Conservation (phyloP, 2,888 invertebrate species). For the Tetranychus truncatus region DNA sequence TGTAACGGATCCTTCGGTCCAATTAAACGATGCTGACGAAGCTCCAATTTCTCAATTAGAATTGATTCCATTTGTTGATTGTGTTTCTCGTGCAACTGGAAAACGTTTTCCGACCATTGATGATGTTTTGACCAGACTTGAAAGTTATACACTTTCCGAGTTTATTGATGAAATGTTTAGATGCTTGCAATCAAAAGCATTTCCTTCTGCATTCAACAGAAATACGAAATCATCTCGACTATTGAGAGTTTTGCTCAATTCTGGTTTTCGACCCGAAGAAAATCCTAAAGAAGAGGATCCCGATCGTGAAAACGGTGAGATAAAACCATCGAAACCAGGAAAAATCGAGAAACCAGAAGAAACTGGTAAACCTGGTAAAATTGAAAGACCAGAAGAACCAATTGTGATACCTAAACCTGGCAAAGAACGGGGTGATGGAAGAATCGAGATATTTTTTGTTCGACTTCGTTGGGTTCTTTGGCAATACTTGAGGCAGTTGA, state of each 20-base stretch:
- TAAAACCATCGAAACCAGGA: not conserved
- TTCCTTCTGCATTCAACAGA: not conserved
- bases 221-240: not conserved
- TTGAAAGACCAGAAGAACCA: not conserved
- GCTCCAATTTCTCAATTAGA: not conserved
- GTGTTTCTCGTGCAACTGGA: not conserved
- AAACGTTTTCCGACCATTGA: not conserved
- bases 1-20: not conserved
- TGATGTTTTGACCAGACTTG: not conserved
- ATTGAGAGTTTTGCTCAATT: not conserved
- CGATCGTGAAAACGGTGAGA: not conserved
- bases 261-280: not conserved
- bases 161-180: conserved; percentile 6
- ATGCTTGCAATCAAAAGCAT: not conserved
- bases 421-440: not conserved
- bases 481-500: not conserved
- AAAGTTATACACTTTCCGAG: not conserved
- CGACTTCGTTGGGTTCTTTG: conserved; percentile 5
- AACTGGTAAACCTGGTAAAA: not conserved
- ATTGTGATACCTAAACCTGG: not conserved
- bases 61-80: not conserved
- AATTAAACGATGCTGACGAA: not conserved
- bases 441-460: conserved; percentile 4
- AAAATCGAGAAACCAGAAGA: not conserved
- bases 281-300: not conserved